Evolutionary conservation across 2,797 vertebrate species (phyloP).

Genomic region (Hippocampus kuda): DNA sequence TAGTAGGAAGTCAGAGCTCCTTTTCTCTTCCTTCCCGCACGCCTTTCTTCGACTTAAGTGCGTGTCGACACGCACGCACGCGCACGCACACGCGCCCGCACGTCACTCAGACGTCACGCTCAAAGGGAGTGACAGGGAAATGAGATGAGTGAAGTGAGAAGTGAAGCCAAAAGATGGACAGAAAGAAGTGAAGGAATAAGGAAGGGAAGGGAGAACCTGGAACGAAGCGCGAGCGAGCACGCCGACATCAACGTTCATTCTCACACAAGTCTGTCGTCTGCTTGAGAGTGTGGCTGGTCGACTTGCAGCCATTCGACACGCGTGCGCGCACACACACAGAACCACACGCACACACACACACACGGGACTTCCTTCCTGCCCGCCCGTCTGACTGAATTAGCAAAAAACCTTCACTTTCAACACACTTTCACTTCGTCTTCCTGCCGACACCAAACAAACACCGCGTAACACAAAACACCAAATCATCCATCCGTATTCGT

Average conservation of each 20-base stretch:
- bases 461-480: not conserved
- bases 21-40: not conserved
- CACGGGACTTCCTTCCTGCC: constrained; percentile 59
- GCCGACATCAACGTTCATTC: not conserved
- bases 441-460: constrained; percentile 21
- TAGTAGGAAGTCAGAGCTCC: constrained; percentile 5
- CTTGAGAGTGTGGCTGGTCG: constrained; percentile 4
- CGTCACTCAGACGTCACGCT: not conserved
- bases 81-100: not conserved
- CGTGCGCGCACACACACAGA: constrained; percentile 37
- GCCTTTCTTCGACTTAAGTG: not conserved
- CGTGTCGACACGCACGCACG: not conserved
- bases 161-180: not conserved
- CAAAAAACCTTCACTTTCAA: constrained; percentile 66
- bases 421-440: constrained; percentile 70
- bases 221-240: too few relatives aligned
- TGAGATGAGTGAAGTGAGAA: not conserved
- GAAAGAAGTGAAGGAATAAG: too few relatives aligned
- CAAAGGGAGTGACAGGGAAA: not conserved
- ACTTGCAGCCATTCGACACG: constrained; percentile 13
- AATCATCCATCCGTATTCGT: too few relatives aligned
- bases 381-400: constrained; percentile 45
- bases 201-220: too few relatives aligned
- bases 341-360: constrained; percentile 16
- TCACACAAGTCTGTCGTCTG: not conserved